A percentile compares a stretch with the other conserved stretches of the same genome.
phyloP scores from a whole-genome alignment of 2,888 invertebrate genomes.

The Cacoxenus indagator region DNA sequence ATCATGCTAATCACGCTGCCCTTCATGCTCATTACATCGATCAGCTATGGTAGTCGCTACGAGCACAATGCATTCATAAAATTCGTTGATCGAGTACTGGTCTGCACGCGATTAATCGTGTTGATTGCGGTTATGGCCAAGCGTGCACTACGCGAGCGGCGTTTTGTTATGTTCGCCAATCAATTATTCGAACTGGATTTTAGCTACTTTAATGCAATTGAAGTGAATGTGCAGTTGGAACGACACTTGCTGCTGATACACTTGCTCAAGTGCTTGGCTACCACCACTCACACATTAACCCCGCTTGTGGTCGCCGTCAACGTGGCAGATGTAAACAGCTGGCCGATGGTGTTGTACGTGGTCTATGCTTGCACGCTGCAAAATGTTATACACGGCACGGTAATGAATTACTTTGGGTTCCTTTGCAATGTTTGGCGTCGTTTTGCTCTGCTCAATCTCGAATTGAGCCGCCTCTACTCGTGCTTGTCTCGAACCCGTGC shows the following conservation, averaged over 20 bases:
- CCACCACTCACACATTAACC: not conserved
- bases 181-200: not conserved
- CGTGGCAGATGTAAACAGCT: not conserved
- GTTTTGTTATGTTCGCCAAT: not conserved
- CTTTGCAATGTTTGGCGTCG: not conserved
- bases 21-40: not conserved
- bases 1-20: not conserved
- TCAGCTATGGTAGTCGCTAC: not conserved
- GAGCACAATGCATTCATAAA: not conserved
- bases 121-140: not conserved
- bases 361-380: not conserved
- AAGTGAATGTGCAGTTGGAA: not conserved
- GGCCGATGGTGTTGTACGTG: not conserved
- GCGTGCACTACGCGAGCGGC: not conserved
- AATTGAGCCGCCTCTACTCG: not conserved
- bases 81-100: not conserved
- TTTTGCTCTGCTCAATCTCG: not conserved
- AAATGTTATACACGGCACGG: conserved; percentile 4
- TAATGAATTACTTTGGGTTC: conserved; percentile 8
- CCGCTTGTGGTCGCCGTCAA: not conserved
- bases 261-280: not conserved
- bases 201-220: not conserved
- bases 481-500: not conserved
- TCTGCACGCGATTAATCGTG: not conserved
- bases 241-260: not conserved